A percentile compares a stretch with the other conserved stretches of the same genome.
Conservation (phyloP, 2,113 vertebrate genomes). For the Callospermophilus lateralis region DNA sequence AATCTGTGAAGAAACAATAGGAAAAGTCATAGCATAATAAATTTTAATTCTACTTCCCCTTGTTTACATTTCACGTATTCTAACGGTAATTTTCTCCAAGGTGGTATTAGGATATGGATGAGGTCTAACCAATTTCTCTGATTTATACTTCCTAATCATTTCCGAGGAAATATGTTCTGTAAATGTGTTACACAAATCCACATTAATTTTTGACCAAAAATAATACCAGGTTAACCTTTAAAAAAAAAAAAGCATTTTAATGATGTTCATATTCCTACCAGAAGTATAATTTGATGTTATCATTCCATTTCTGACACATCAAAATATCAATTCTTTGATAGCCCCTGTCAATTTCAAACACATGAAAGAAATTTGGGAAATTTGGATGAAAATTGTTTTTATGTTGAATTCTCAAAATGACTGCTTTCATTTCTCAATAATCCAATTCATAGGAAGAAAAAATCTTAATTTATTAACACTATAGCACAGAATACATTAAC, state of each 20-base stretch:
- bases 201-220: not conserved
- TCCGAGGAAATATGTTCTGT: not conserved
- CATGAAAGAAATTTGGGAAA: constrained; percentile 2
- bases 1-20: not conserved
- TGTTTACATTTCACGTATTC: constrained; percentile 11
- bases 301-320: not conserved
- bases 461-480: not conserved
- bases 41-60: not conserved
- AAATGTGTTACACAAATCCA: not conserved
- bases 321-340: not conserved
- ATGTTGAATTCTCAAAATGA: constrained; percentile 50
- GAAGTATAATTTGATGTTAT: constrained; percentile 2
- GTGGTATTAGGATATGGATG: not conserved
- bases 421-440: constrained; percentile 7
- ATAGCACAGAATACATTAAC: not conserved
- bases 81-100: constrained; percentile 34
- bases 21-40: constrained; percentile 1
- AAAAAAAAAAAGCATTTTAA: not conserved
- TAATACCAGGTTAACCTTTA: not conserved
- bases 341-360: not conserved
- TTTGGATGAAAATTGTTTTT: not conserved
- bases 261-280: not conserved
- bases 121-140: not conserved
- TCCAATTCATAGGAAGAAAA: not conserved
- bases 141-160: not conserved